phyloP scores from a whole-genome alignment of 2,797 vertebrate species.

The Onychomys arenicola region DNA sequence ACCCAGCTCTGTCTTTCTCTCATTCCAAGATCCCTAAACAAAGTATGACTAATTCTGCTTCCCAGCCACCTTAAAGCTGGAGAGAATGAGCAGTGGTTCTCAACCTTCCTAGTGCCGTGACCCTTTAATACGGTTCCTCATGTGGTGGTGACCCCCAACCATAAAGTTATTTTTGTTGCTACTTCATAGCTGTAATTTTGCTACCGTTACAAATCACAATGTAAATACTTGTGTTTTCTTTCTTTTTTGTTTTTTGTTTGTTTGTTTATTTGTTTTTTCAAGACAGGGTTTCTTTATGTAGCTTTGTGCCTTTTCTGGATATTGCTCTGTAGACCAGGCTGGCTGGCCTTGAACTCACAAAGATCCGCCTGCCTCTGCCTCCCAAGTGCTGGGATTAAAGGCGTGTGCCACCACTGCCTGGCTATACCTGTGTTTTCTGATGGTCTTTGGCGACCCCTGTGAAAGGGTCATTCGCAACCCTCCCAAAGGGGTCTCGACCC shows the following conservation, averaged over 20 bases:
- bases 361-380: too few species aligned
- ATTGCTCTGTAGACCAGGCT: too few species aligned
- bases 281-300: too few species aligned
- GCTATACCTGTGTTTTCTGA: too few species aligned
- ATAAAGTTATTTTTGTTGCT: not conserved
- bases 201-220: not conserved
- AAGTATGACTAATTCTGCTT: constrained; percentile 63
- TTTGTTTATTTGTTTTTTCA: too few species aligned
- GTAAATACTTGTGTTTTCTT: too few species aligned
- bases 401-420: too few species aligned
- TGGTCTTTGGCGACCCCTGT: not conserved
- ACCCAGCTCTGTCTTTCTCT: constrained; percentile 54
- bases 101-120: not conserved
- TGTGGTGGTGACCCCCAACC: not conserved
- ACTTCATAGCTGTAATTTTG: not conserved
- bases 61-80: constrained; percentile 40
- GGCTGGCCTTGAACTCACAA: too few species aligned
- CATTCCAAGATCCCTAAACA: constrained; percentile 47
- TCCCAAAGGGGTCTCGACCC: not conserved
- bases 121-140: not conserved
- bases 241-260: too few species aligned
- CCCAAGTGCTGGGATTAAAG: too few species aligned
- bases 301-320: too few species aligned
- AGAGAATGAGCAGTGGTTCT: not conserved
- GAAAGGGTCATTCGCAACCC: too few species aligned